A percentile compares a stretch with the other conserved stretches of the same genome.
These are phyloP conservation scores for Polypedilum vanderplanki DNA, from an alignment of 1,140 invertebrate species.

Conservation along the genomic window DNA sequence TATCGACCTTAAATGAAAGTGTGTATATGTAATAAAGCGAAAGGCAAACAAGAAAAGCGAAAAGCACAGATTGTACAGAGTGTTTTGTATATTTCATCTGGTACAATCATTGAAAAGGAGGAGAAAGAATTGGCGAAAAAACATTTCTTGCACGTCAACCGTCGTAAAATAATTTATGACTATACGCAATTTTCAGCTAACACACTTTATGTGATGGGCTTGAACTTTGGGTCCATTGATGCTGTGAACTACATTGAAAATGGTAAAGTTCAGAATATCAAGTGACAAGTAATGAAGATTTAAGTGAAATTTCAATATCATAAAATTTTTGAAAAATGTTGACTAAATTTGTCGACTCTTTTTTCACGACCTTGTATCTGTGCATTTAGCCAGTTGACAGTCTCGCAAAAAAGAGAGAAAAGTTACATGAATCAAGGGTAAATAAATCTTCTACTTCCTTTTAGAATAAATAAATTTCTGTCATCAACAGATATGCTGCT, in stretches of 20 bases:
- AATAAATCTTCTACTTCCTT: background rate
- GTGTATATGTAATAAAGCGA: background rate
- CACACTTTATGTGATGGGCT: background rate
- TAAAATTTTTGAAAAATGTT: too few species aligned
- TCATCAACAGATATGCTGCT: constrained; percentile 5
- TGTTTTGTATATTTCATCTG: constrained; percentile 4
- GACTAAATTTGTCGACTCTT: too few species aligned
- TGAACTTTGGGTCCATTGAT: background rate
- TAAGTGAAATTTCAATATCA: too few species aligned
- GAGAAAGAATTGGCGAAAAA: background rate
- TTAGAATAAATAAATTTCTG: constrained; percentile 11
- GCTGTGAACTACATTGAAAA: too few species aligned
- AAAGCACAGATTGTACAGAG: background rate
- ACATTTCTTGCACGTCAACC: constrained; percentile 17
- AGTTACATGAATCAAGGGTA: background rate
- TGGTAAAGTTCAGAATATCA: background rate
- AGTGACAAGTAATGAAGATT: background rate
- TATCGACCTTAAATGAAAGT: background rate
- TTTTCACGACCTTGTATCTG: background rate
- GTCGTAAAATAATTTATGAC: constrained; percentile 27
- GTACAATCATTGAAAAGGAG: background rate
- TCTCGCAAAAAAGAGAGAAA: background rate
- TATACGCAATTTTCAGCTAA: background rate
- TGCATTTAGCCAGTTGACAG: background rate
- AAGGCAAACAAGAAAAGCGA: background rate